A percentile compares a stretch with the other conserved stretches of the same genome.
phyloP scores from a whole-genome alignment of 1,140 invertebrate genomes.

The Drosophila insularis region DNA sequence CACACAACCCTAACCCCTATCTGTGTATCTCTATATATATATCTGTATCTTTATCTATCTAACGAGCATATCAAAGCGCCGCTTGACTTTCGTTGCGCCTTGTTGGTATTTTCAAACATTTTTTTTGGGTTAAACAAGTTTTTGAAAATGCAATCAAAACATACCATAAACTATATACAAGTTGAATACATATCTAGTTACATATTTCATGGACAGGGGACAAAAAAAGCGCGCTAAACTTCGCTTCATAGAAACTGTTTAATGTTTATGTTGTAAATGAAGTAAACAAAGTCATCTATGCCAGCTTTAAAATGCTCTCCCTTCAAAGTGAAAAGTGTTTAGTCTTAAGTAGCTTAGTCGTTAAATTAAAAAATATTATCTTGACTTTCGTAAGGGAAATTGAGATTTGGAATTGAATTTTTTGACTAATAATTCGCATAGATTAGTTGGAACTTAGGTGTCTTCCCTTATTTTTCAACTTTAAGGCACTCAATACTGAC shows the following conservation, averaged over 20 bases:
- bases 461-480: too few relatives aligned
- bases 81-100: slow-evolving; percentile 59
- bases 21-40: background rate
- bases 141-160: slow-evolving; percentile 33
- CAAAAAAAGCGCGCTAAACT: background rate
- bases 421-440: too few relatives aligned
- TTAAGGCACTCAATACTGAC: too few relatives aligned
- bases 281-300: too few relatives aligned
- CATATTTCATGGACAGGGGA: background rate
- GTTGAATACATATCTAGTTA: background rate
- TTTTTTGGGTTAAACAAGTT: slow-evolving; percentile 33
- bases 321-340: too few relatives aligned
- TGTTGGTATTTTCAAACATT: slow-evolving; percentile 24
- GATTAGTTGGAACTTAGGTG: too few relatives aligned
- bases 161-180: slow-evolving; percentile 5
- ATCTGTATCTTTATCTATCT: slow-evolving; percentile 34
- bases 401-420: too few relatives aligned
- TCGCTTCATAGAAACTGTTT: background rate
- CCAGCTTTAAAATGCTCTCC: too few relatives aligned
- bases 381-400: too few relatives aligned
- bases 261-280: too few relatives aligned
- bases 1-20: background rate
- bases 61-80: slow-evolving; percentile 57
- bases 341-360: too few relatives aligned
- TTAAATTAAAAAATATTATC: too few relatives aligned